Base-by-base conservation (phyloP, 2,888 invertebrate species). In the Asteroscopus sphinx region DNA sequence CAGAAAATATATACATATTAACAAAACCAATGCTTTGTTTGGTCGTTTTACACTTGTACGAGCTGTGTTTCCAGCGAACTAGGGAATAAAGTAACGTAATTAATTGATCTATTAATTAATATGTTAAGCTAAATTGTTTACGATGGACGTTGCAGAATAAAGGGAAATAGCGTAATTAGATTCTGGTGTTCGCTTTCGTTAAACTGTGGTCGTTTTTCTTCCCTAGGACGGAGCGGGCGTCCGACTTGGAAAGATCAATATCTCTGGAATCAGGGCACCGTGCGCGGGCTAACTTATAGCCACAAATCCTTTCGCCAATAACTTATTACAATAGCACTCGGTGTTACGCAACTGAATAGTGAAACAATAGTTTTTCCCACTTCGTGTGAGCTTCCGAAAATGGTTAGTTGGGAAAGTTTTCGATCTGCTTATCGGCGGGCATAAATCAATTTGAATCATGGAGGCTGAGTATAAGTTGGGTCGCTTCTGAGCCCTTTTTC, bases 361-460 rank as follows among this genome's bases (percentile, higher is more conserved):
- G 74, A 83, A 86, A 87, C 86, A 86, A 86, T 87, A 87, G 87
- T 86, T 88, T 82, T 82, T 80, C 80, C 66, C 32, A 70, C 48
- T 48, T 33, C 51, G 72, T 70, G 68, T 65, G 68, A 63, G 68
- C 69, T 73, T 75, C 76, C 71, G 67, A 76, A 78, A 81, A 80
- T 73, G 77, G 78, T 78, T 76, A 75, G 73, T 73, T 73, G 76
- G 73, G 75, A 81, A 87, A 89, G 75, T 88, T 88, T 83, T 80
- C 82, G 86, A 91, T 91, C 85, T 91, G 88, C 87, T 90, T 91
- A 92, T 90, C 89, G 86, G 69, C 68, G 62, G 81, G 79, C 83
- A 91, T 93, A 93, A 93, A 93, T 93, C 93, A 93, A 91, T 91
- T 92, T 91, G 91, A 91, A 81, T 86, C 87, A 88, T 88, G 86